Percentiles rank a stretch among this genome's conserved stretches.
phyloP scores from a whole-genome alignment of 2,888 invertebrate species.

The Lasioglossum lativentre region DNA sequence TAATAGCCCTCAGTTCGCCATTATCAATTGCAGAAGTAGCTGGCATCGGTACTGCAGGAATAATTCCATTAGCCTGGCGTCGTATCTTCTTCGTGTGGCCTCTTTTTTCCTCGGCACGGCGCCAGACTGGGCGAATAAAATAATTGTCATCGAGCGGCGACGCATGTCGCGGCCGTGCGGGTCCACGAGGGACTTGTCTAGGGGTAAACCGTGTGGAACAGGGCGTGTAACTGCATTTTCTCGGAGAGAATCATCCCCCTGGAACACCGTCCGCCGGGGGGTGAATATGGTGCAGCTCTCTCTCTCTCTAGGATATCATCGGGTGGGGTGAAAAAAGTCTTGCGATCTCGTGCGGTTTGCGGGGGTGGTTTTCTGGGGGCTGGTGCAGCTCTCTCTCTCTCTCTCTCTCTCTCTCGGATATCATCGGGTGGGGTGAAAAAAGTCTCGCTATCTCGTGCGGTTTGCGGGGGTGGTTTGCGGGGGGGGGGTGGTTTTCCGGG shows the following conservation, averaged over 20 bases:
- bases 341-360: slow-evolving; percentile 12
- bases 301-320: neutral
- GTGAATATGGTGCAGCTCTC: slow-evolving; percentile 14
- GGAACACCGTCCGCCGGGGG: slow-evolving; percentile 34
- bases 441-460: slow-evolving; percentile 10
- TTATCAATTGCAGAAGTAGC: slow-evolving; percentile 2
- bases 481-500: too few relatives aligned
- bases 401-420: neutral
- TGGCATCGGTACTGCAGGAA: slow-evolving; percentile 10
- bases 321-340: slow-evolving; percentile 1
- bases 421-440: slow-evolving; percentile 4
- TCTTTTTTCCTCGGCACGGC: neutral
- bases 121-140: slow-evolving; percentile 34
- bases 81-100: neutral
- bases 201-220: slow-evolving; percentile 61
- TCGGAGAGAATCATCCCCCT: slow-evolving; percentile 52
- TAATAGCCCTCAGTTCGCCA: neutral
- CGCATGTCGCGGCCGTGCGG: slow-evolving; percentile 40
- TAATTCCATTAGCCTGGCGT: neutral
- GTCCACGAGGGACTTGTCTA: slow-evolving; percentile 31
- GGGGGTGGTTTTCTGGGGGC: slow-evolving; percentile 30
- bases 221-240: slow-evolving; percentile 69
- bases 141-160: slow-evolving; percentile 45
- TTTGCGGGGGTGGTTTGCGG: slow-evolving; percentile 28
- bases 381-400: neutral